Evolutionary conservation across 2,113 vertebrate species (phyloP), one percentile per base, ranked within the genome.

Genomic region (Nestor notabilis): DNA sequence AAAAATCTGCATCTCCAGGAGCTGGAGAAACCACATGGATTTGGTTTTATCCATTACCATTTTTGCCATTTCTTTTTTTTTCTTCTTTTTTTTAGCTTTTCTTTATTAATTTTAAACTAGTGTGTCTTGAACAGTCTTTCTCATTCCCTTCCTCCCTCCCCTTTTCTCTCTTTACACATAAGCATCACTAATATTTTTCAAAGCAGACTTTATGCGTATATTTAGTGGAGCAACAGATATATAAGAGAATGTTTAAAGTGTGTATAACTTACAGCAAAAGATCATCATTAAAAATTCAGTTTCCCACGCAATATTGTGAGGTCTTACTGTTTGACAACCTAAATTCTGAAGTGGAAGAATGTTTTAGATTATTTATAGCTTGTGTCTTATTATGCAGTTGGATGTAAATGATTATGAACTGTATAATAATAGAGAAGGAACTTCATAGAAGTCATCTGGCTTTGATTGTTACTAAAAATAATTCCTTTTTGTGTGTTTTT

Each of bases 381-480:
- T 79, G 49, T 82, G 70, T 91, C 79, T 89, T 87, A 79, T 93
- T 91, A 39, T 76, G 64, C 41, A 65, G 35, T 89, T 89, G 69
- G 46, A 80, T 87, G 70, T 91, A 91, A 93, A 65, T 87, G 3
- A 66, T 90, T 87, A 84, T 93, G 80, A 90, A 87, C 83, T 82
- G 29, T 85, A 35, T 84, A 90, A 64, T 82, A 86, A 46, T 58
- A 93, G 92, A 74, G 41, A 75, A 82, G 25, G 52, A 92, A 64
- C 65, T 89, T 90, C 41, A 58, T 52, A 10, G 33, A 96, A 93
- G 27, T 92, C 64, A 75, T 77, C 64, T 96, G 39, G 37, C 71
- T 86, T 95, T 95, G 71, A 74, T 77, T 84, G 69, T 96, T 91
- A 49, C 90, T 96, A 92, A 92, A 96, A 92, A 84, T 79, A 88